Evolutionary conservation across 2,113 vertebrate genomes (phyloP), one percentile per base, ranked within the genome.

Genomic region (Xenopus borealis): DNA sequence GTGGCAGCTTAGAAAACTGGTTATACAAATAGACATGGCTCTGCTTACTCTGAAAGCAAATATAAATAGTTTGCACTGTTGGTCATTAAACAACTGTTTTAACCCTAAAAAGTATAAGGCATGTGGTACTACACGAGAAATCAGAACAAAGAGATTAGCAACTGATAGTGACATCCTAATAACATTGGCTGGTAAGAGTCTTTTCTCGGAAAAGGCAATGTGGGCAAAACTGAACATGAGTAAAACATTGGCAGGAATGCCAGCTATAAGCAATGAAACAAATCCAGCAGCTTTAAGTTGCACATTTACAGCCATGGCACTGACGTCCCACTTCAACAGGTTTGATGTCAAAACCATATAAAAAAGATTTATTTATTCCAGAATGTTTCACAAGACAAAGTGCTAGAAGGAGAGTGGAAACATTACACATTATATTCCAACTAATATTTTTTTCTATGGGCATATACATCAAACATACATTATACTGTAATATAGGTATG

Each of bases 21-120:
- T 92, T 75, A 93, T 81, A 87, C 89, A 92, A 69, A 92, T 91
- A 9, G 88, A 93, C 63, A 91, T 83, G 46, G 86, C 82, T 1
- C 89, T 85, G 3, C 83, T 83, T 0, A 84, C 88, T 57, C 92
- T 83, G 80, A 89, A 89, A 53, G 88, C 47, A 46, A 88, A 92
- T 69, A 91, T 88, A 46, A 92, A 81, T 2, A 81, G 77, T 57
- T 87, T 90, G 18, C 90, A 92, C 67, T 87, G 82, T 0, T 44
- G 1, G 40, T 91, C 82, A 3, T 79, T 74, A 11, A 92, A 89
- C 81, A 91, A 67, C 10, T 62, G 58, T 27, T 12, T 63, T 33
- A 89, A 53, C 17, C 18, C 19, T 40, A 92, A 87, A 19, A 87
- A 87, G 61, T 85, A 87, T 0, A 91, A 80, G 30, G 78, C 82